Conservation (phyloP, 2,113 vertebrate genomes). For the Epinephelus cyanopodus region DNA sequence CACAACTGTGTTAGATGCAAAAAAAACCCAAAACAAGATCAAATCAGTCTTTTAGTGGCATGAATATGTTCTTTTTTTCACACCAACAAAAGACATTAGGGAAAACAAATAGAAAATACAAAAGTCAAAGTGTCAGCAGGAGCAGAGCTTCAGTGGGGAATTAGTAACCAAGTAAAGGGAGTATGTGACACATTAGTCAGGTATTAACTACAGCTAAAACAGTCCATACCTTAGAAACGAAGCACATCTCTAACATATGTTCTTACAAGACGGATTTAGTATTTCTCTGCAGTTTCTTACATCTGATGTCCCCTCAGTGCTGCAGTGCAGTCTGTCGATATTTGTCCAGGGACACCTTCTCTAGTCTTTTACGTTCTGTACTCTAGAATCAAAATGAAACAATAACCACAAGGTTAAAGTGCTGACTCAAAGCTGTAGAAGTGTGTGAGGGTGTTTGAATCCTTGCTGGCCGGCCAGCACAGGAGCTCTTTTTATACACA, state of each 20-base stretch:
- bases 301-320: slow-evolving; percentile 2
- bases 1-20: slow-evolving; percentile 32
- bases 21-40: background rate
- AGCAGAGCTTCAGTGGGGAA: slow-evolving; percentile 21
- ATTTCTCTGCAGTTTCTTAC: slow-evolving; percentile 6
- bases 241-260: background rate
- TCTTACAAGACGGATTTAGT: background rate
- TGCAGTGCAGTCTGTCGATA: slow-evolving; percentile 6
- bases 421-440: slow-evolving; percentile 29
- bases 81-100: background rate
- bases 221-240: slow-evolving; percentile 12
- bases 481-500: slow-evolving; percentile 8
- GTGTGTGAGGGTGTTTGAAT: background rate
- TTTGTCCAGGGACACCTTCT: slow-evolving; percentile 7
- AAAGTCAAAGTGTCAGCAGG: slow-evolving; percentile 25
- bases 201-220: slow-evolving; percentile 51
- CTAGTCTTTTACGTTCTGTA: slow-evolving; percentile 1
- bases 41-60: background rate
- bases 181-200: slow-evolving; percentile 55
- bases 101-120: slow-evolving; percentile 10
- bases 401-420: slow-evolving; percentile 7
- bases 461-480: background rate
- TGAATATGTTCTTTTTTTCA: slow-evolving; percentile 9
- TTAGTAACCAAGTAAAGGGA: slow-evolving; percentile 58
- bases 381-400: slow-evolving; percentile 8